A percentile compares a stretch with the other conserved stretches of the same genome.
Conservation (phyloP, 2,797 vertebrate genomes). For the Harpagifer antarcticus region DNA sequence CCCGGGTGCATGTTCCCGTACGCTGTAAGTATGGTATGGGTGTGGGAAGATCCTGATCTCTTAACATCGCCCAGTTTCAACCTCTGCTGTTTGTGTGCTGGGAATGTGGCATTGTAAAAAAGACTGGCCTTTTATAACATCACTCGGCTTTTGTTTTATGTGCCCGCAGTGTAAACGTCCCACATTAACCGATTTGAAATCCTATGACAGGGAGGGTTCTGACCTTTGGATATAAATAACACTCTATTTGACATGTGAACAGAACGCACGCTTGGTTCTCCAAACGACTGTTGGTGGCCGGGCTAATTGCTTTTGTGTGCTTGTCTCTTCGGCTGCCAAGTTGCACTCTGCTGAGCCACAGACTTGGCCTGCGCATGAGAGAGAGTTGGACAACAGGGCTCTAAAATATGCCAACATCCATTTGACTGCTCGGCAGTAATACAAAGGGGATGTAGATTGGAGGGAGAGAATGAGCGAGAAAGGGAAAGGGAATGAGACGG, state of each 20-base stretch:
- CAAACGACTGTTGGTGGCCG: constrained; percentile 70
- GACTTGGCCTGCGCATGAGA: constrained; percentile 75
- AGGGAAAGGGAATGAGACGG: constrained; percentile 42
- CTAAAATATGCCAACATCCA: constrained; percentile 80
- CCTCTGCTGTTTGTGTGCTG: constrained; percentile 21
- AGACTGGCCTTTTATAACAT: constrained; percentile 48
- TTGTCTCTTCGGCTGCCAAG: constrained; percentile 74
- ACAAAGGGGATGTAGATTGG: constrained; percentile 53
- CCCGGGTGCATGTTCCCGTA: neutral
- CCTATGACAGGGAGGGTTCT: constrained; percentile 59
- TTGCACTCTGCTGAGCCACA: constrained; percentile 72
- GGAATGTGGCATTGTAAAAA: constrained; percentile 30
- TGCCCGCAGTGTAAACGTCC: constrained; percentile 38
- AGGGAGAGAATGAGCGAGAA: constrained; percentile 42
- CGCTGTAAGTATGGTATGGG: neutral
- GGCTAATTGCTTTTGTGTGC: constrained; percentile 81
- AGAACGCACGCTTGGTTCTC: constrained; percentile 55
- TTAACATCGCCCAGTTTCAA: constrained; percentile 32
- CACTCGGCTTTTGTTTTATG: constrained; percentile 13
- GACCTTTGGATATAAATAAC: constrained; percentile 79
- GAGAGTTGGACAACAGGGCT: constrained; percentile 76
- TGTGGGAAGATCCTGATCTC: constrained; percentile 29
- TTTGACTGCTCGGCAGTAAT: constrained; percentile 79
- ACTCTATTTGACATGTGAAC: constrained; percentile 69
- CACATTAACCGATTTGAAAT: constrained; percentile 63